Base-by-base conservation (phyloP, 2,797 vertebrate species). In the Anabacerthia variegaticeps region DNA sequence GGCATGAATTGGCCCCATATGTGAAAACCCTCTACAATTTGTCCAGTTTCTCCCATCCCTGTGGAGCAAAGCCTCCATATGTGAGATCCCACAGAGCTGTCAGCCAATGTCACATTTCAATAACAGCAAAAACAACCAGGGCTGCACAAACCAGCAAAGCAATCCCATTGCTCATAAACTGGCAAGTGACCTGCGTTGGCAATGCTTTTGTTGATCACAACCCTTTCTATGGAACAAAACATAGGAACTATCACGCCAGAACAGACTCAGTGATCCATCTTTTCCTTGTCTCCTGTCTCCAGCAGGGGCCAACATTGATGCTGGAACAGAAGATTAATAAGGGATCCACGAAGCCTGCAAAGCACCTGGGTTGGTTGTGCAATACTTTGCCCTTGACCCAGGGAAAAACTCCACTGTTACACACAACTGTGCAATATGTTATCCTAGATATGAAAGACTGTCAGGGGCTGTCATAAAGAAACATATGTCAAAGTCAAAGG, bases 31-130 rank as follows among this genome's bases (percentile, higher is more conserved):
- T 4, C 93, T 46, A 61, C 95, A 97, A 73, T 92, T 96, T 95
- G 96, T 95, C 94, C 94, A 56, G 95, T 93, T 97, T 96, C 95
- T 96, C 94, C 95, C 92, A 95, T 90, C 94, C 94, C 92, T 5
- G 83, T 34, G 4, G 93, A 96, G 92, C 83, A 16, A 65, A 95
- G 92, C 79, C 94, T 96, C 96, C 96, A 96, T 94, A 90, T 96
- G 95, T 6, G 93, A 93, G 95, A 96, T 96, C 95, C 94, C 96
- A 96, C 96, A 92, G 95, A 97, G 95, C 95, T 93, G 91, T 95
- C 94, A 92, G 96, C 91, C 95, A 90, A 93, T 72, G 94, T 96
- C 93, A 95, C 90, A 94, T 96, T 95, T 95, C 93, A 95, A 71
- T 54, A 95, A 89, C 30, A 89, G 91, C 91, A 89, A 37, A 92